Conservation (phyloP, 2,888 invertebrate genomes). For the Smittia sp. region DNA sequence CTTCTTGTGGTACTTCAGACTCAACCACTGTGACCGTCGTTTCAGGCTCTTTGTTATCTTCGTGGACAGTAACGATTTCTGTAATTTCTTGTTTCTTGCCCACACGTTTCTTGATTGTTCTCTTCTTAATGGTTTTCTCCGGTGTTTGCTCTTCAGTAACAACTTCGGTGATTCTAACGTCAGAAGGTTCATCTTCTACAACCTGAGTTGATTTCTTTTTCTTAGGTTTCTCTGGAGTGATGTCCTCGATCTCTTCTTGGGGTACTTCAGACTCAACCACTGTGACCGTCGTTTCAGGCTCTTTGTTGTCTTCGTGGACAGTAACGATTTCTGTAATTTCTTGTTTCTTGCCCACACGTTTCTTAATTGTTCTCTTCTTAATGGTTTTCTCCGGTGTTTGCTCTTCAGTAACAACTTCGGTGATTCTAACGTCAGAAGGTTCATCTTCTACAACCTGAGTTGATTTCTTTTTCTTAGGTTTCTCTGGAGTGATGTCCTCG, state of each 20-base stretch:
- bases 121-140: slow-evolving; percentile 46
- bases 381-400: slow-evolving; percentile 46
- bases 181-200: slow-evolving; percentile 47
- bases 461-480: slow-evolving; percentile 3
- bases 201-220: slow-evolving; percentile 45
- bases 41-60: slow-evolving; percentile 46
- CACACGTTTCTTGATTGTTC: slow-evolving; percentile 48
- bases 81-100: slow-evolving; percentile 49
- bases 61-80: slow-evolving; percentile 46
- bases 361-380: neutral
- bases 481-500: slow-evolving; percentile 43
- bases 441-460: slow-evolving; percentile 43
- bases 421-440: slow-evolving; percentile 44
- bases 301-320: slow-evolving; percentile 50
- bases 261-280: slow-evolving; percentile 45
- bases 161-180: slow-evolving; percentile 53
- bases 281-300: slow-evolving; percentile 47
- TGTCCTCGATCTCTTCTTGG: slow-evolving; percentile 36
- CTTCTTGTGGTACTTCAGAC: slow-evolving; percentile 42
- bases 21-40: slow-evolving; percentile 47
- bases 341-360: slow-evolving; percentile 3
- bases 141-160: slow-evolving; percentile 51
- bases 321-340: slow-evolving; percentile 51
- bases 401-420: slow-evolving; percentile 50
- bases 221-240: slow-evolving; percentile 44